A percentile compares a stretch with the other conserved stretches of the same genome.
phyloP scores from a whole-genome alignment of 2,888 invertebrate species.

The Andrena haemorrhoa region DNA sequence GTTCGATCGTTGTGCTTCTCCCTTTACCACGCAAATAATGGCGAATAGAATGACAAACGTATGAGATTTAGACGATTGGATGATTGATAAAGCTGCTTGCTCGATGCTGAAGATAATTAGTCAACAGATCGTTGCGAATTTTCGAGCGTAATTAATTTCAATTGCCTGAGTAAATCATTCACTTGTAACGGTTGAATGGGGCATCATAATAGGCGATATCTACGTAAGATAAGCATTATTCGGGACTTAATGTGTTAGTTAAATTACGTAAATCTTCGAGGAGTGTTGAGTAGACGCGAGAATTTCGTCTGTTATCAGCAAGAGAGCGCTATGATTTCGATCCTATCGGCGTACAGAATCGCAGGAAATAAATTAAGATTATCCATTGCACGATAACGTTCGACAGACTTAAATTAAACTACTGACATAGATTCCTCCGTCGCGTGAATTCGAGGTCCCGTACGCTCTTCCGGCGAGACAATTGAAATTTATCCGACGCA shows the following conservation, averaged over 20 bases:
- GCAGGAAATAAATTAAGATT: background rate
- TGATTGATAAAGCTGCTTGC: no score
- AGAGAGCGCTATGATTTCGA: background rate
- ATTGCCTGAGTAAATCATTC: background rate
- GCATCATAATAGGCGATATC: background rate
- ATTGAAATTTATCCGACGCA: no score
- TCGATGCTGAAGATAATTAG: no score
- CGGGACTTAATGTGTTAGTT: background rate
- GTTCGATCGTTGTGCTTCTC: no score
- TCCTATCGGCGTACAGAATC: background rate
- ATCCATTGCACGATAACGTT: slow-evolving; percentile 15
- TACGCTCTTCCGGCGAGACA: no score
- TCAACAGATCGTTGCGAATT: no score
- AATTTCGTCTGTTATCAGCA: slow-evolving; percentile 17
- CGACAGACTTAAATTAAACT: background rate
- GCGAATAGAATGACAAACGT: no score
- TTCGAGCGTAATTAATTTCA: no score
- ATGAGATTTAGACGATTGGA: no score
- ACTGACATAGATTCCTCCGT: background rate
- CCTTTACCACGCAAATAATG: no score
- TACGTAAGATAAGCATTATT: background rate
- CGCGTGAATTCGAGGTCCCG: background rate
- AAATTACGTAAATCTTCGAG: no score
- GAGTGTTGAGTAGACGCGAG: background rate
- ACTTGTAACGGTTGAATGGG: background rate